Evolutionary conservation across 37 sponge, comb jelly and placozoan species (phyloP).

Genomic region (Petrosia ficiformis): DNA sequence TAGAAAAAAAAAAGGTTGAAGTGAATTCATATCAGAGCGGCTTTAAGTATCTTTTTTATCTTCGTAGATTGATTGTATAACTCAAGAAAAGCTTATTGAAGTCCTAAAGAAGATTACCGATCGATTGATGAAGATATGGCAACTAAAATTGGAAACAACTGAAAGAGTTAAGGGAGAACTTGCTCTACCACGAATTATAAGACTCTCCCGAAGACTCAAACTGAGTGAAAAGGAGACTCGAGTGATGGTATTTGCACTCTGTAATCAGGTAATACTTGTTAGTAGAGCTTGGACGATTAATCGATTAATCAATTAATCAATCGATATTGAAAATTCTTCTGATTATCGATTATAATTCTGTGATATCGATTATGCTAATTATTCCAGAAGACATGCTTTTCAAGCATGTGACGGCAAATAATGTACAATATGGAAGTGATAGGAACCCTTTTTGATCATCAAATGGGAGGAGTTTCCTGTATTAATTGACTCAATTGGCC

Average conservation of each 20-base stretch:
- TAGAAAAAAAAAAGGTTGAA: slow-evolving; percentile 17
- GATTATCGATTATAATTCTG: too few species aligned
- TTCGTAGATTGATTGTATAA: background rate
- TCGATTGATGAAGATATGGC: slow-evolving; percentile 35
- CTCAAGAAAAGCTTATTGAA: background rate
- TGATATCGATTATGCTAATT: too few species aligned
- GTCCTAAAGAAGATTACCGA: slow-evolving; percentile 25
- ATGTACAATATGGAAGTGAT: too few species aligned
- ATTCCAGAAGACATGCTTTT: too few species aligned
- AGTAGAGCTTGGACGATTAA: background rate
- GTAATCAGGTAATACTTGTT: slow-evolving; percentile 9
- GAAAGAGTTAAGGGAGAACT: slow-evolving; percentile 57
- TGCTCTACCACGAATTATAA: slow-evolving; percentile 58
- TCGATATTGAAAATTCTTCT: too few species aligned
- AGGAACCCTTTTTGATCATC: too few species aligned
- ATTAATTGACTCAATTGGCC: too few species aligned
- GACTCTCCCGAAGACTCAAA: slow-evolving; percentile 49
- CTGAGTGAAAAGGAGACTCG: slow-evolving; percentile 52
- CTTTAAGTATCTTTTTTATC: background rate
- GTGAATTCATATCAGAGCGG: background rate
- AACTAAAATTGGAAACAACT: slow-evolving; percentile 33
- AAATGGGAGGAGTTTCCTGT: too few species aligned
- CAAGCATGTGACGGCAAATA: too few species aligned
- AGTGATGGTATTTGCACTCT: slow-evolving; percentile 42
- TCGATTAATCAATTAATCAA: too few species aligned